Evolutionary conservation across 1,140 invertebrate genomes (phyloP).

Genomic region (Sminthurides bifidus): DNA sequence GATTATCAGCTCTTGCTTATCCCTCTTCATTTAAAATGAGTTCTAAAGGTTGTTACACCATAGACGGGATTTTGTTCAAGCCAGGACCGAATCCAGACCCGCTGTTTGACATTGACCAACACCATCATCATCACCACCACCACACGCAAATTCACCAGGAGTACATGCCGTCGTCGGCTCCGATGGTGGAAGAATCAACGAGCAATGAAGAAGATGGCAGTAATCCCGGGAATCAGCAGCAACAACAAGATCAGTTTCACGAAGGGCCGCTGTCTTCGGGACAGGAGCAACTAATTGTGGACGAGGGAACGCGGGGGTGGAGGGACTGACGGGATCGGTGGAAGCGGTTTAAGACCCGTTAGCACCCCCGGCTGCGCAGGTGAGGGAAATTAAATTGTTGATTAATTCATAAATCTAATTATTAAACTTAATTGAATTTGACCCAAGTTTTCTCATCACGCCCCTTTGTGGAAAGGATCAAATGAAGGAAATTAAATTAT

Average conservation of each 20-base stretch:
- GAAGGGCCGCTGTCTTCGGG: background rate
- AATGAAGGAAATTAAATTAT: conserved; percentile 5
- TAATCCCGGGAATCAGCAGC: no score
- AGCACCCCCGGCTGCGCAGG: no score
- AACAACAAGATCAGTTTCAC: no score
- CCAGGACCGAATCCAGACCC: no score
- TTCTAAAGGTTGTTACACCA: no score
- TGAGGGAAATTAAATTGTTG: conserved; percentile 6
- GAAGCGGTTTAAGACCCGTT: background rate
- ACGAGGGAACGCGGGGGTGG: background rate
- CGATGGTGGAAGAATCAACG: background rate
- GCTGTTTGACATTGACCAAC: background rate
- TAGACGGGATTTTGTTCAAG: no score
- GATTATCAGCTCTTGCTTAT: no score
- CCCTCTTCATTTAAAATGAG: no score
- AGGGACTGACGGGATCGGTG: background rate
- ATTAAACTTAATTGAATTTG: conserved; percentile 12
- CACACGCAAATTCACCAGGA: background rate
- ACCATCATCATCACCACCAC: background rate
- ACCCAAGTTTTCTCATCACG: background rate
- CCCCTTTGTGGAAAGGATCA: background rate
- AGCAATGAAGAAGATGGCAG: no score
- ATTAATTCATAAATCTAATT: conserved; percentile 13
- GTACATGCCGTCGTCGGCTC: background rate
- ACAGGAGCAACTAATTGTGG: background rate